A percentile compares a stretch with the other conserved stretches of the same genome.
Evolutionary conservation across 2,888 invertebrate species (phyloP).

Genomic region (Heliconius cydno): DNA sequence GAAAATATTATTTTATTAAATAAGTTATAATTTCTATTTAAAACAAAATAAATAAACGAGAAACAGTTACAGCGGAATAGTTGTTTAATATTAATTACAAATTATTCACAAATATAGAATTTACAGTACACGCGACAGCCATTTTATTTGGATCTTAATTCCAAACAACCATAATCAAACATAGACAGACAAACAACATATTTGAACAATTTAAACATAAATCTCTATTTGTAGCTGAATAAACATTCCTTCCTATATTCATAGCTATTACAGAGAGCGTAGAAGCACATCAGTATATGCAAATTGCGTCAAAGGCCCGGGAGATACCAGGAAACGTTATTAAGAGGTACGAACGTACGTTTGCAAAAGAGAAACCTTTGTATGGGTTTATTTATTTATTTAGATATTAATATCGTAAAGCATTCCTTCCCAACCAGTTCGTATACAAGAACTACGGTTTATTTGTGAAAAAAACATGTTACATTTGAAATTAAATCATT

Average conservation of each 20-base stretch:
- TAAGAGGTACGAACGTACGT: constrained; percentile 50
- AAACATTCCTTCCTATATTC: constrained; percentile 31
- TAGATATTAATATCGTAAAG: constrained; percentile 44
- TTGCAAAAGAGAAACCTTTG: constrained; percentile 52
- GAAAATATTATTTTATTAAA: neutral
- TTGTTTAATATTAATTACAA: neutral
- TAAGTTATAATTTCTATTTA: neutral
- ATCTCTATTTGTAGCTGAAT: constrained; percentile 38
- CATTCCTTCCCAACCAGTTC: constrained; percentile 36
- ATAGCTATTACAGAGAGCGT: constrained; percentile 45
- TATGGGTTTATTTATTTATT: constrained; percentile 36
- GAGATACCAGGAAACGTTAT: constrained; percentile 54
- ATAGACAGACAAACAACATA: constrained; percentile 27
- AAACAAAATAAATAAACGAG: neutral
- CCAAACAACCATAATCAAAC: constrained; percentile 3
- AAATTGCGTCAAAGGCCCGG: constrained; percentile 61
- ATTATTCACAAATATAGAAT: neutral
- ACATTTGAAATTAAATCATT: constrained; percentile 35
- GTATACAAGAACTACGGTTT: constrained; percentile 28
- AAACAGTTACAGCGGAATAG: neutral
- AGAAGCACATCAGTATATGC: constrained; percentile 59
- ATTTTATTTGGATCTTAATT: constrained; percentile 19
- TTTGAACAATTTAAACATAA: constrained; percentile 35
- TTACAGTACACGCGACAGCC: neutral
- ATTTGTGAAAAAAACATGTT: constrained; percentile 28